Percentiles rank a stretch among this genome's conserved stretches.
Conservation (phyloP, 1,140 invertebrate species). For the Eufriesea mexicana region DNA sequence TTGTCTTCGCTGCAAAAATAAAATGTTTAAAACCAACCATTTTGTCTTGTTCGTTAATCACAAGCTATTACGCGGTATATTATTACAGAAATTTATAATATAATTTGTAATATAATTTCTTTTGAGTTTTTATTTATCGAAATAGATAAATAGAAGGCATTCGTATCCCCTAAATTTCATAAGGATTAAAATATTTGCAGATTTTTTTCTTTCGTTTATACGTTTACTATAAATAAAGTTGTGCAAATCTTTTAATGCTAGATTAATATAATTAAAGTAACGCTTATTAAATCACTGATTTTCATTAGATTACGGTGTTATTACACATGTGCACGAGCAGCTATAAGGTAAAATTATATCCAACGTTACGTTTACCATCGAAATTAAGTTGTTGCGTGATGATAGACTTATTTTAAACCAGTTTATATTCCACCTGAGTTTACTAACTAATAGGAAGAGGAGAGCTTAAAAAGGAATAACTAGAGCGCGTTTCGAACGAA, state of each 20-base stretch:
- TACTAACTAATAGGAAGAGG: neutral
- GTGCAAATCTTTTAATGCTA: neutral
- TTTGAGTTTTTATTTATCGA: too few species aligned
- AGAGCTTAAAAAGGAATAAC: neutral
- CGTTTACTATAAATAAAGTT: neutral
- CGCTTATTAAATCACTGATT: neutral
- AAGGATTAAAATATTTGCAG: too few species aligned
- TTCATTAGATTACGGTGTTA: neutral
- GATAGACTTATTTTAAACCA: slow-evolving; percentile 12
- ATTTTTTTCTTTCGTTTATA: too few species aligned
- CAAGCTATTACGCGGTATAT: too few species aligned
- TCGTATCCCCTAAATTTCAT: too few species aligned
- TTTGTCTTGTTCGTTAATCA: too few species aligned
- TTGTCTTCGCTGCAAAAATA: too few species aligned
- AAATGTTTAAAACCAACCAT: too few species aligned
- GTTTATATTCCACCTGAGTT: neutral
- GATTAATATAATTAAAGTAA: neutral
- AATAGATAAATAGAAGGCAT: too few species aligned
- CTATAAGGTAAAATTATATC: neutral
- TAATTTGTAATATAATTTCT: too few species aligned
- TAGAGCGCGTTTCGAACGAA: neutral
- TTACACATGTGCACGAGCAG: neutral
- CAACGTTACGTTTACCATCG: neutral
- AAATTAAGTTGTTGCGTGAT: slow-evolving; percentile 2
- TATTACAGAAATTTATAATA: too few species aligned